Evolutionary conservation across 2,888 invertebrate genomes (phyloP), one percentile per base, ranked within the genome.

Genomic region (Hydrotaea cyrtoneurina): DNA sequence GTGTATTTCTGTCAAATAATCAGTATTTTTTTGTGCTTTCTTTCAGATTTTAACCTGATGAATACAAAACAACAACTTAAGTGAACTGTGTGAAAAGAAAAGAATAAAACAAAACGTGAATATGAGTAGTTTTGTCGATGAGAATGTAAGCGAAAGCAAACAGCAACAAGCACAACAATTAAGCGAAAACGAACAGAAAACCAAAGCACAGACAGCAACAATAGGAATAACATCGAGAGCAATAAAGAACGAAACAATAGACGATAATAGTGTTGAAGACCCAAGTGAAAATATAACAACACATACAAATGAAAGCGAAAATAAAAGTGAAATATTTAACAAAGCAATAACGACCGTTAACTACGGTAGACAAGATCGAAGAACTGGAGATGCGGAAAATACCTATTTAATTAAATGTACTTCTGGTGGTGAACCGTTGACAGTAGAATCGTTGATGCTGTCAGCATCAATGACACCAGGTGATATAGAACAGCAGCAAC

Each of bases 111-210:
- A 85, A 83, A 64, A 83, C 86, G 85, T 86, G 85, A 87, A 87
- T 87, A 87, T 87, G 87, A 87, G 86, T 87, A 86, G 84, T 86
- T 89, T 88, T 88, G 88, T 59, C 73, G 53, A 86, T 86, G 89
- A 85, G 59, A 86, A 84, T 86, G 77, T 79, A 80, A 87, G 86
- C 86, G 86, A 86, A 85, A 86, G 86, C 86, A 86, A 87, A 80
- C 66, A 78, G 64, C 83, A 85, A 78, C 82, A 86, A 69, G 21
- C 46, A 78, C 79, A 80, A 64, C 62, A 85, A 82, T 57, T 36
- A 73, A 81, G 59, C 39, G 80, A 83, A 74, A 46, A 82, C 64
- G 59, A 77, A 85, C 73, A 83, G 55, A 75, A 80, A 84, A 78
- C 57, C 73, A 77, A 0, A 69, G 2, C 31, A 78, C 31, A 84